Evolutionary conservation across 2,797 vertebrate species (phyloP).

Genomic region (Melanotaenia nigrans): DNA sequence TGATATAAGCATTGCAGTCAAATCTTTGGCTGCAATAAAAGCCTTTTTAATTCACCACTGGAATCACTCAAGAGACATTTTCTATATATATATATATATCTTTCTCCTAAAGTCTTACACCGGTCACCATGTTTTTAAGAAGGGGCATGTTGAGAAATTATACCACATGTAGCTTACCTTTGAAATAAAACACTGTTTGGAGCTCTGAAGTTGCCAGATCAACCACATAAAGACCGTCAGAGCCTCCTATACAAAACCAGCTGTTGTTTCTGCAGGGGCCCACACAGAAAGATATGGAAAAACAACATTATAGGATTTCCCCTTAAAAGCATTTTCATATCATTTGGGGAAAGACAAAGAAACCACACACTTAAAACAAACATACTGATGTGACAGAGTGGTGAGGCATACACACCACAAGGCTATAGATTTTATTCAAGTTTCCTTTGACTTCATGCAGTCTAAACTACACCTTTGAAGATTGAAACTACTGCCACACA

Average conservation of each 20-base stretch:
- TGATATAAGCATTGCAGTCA: too few species aligned
- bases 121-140: neutral
- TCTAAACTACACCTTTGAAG: slow-evolving; percentile 51
- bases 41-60: neutral
- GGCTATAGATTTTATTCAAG: slow-evolving; percentile 44
- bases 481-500: slow-evolving; percentile 48
- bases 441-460: slow-evolving; percentile 57
- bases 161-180: slow-evolving; percentile 75
- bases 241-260: slow-evolving; percentile 88
- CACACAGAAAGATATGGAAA: slow-evolving; percentile 47
- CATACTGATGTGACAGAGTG: slow-evolving; percentile 46
- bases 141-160: slow-evolving; percentile 2
- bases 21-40: too few species aligned
- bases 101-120: neutral
- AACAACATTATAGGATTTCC: slow-evolving; percentile 39
- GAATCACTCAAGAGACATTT: neutral
- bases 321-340: slow-evolving; percentile 25
- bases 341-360: slow-evolving; percentile 42
- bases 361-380: slow-evolving; percentile 62
- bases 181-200: slow-evolving; percentile 81
- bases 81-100: neutral
- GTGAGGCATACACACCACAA: slow-evolving; percentile 30
- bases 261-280: slow-evolving; percentile 52
- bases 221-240: slow-evolving; percentile 85
- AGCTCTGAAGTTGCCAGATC: slow-evolving; percentile 87